Percentiles rank a stretch among this genome's conserved stretches.
phyloP scores from a whole-genome alignment of 2,113 vertebrate species.

The Tenrec ecaudatus region DNA sequence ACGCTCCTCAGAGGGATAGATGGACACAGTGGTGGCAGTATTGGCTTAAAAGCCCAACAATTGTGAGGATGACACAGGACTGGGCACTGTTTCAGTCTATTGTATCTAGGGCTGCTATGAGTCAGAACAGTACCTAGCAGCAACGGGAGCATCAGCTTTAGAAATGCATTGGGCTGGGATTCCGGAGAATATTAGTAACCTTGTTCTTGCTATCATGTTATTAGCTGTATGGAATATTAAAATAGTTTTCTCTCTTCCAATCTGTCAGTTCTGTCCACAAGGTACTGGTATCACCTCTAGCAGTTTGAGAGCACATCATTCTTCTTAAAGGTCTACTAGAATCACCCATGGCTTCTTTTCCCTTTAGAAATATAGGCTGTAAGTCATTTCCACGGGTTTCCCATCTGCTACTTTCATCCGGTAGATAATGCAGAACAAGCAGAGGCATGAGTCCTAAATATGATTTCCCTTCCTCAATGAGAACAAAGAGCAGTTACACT shows the following conservation, averaged over 20 bases:
- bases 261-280: conserved; percentile 58
- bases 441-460: not conserved
- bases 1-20: not conserved
- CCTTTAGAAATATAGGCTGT: not conserved
- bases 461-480: not conserved
- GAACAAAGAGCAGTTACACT: not conserved
- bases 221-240: conserved; percentile 63
- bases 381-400: not conserved
- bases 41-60: not conserved
- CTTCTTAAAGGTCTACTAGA: not conserved
- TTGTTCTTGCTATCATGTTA: conserved; percentile 59
- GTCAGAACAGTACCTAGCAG: too few species aligned
- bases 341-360: not conserved
- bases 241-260: conserved; percentile 72
- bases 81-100: not conserved
- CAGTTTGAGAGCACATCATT: conserved; percentile 28
- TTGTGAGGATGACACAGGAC: not conserved
- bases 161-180: not conserved
- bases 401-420: not conserved
- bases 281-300: conserved; percentile 19
- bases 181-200: conserved; percentile 35
- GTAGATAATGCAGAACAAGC: not conserved
- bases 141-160: not conserved
- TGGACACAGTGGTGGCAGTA: too few species aligned
- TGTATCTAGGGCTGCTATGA: too few species aligned